phyloP scores from a whole-genome alignment of 2,113 vertebrate genomes.

The Pollimyrus isidori region DNA sequence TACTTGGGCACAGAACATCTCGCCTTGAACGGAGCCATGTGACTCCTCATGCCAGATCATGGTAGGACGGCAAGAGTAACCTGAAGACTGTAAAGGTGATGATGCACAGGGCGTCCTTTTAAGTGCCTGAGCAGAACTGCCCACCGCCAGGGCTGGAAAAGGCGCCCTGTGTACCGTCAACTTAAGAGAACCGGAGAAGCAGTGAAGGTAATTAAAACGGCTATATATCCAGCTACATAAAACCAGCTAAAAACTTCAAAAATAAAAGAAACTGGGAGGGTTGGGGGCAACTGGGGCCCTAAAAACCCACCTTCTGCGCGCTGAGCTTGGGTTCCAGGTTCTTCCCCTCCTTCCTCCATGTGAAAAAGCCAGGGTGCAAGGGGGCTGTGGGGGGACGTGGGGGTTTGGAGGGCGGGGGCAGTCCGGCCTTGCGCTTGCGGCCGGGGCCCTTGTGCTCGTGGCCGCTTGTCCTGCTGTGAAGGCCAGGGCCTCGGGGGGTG shows the following conservation, averaged over 20 bases:
- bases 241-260: neutral
- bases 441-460: conserved; percentile 69
- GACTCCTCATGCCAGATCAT: neutral
- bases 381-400: conserved; percentile 64
- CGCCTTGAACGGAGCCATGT: neutral
- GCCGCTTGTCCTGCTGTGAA: conserved; percentile 51
- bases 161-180: neutral
- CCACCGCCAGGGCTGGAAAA: neutral
- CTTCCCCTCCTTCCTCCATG: conserved; percentile 64
- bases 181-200: neutral
- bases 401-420: conserved; percentile 56
- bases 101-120: neutral
- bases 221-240: neutral
- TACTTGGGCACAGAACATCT: neutral
- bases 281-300: neutral
- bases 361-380: conserved; percentile 54
- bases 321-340: conserved; percentile 78
- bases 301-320: conserved; percentile 70
- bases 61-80: neutral
- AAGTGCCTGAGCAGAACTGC: neutral
- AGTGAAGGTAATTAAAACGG: neutral
- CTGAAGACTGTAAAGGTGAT: neutral
- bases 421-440: conserved; percentile 73
- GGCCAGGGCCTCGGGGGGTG: conserved; percentile 50
- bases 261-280: neutral